A percentile compares a stretch with the other conserved stretches of the same genome.
These are phyloP conservation scores for Lamellibrachia columna DNA, from an alignment of 2,888 invertebrate species.

Conservation along the genomic window DNA sequence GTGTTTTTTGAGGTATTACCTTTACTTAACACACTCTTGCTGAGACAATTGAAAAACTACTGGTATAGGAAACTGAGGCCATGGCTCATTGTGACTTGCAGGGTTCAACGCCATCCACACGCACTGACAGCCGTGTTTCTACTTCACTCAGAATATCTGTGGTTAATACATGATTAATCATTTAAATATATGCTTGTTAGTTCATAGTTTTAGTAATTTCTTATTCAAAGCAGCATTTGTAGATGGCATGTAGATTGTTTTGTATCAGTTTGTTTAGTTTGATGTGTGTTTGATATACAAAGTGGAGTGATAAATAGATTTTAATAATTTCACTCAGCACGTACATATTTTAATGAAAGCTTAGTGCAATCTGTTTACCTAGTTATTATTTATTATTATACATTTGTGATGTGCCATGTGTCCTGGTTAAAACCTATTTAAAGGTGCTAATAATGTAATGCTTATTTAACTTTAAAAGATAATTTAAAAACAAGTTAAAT, in stretches of 20 bases:
- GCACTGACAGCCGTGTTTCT: neutral
- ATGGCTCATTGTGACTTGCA: neutral
- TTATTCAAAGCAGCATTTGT: neutral
- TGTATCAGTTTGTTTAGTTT: neutral
- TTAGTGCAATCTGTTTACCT: neutral
- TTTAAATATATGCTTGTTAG: neutral
- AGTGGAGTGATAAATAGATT: neutral
- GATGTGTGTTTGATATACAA: neutral
- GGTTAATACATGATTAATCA: neutral
- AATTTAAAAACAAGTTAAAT: no score
- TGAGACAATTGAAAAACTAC: no score
- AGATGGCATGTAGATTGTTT: neutral
- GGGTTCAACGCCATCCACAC: neutral
- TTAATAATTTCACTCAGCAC: no score
- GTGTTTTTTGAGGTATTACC: no score
- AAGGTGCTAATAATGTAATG: no score
- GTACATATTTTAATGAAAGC: no score
- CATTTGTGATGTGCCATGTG: no score
- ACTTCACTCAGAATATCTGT: neutral
- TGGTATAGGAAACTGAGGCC: neutral
- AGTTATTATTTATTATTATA: neutral
- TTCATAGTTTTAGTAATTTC: neutral
- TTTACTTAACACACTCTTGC: no score
- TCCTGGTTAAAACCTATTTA: no score
- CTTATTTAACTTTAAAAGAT: no score